These are phyloP conservation scores for Diploscapter pachys DNA, from an alignment of 1,140 invertebrate genomes.

Conservation along the genomic window DNA sequence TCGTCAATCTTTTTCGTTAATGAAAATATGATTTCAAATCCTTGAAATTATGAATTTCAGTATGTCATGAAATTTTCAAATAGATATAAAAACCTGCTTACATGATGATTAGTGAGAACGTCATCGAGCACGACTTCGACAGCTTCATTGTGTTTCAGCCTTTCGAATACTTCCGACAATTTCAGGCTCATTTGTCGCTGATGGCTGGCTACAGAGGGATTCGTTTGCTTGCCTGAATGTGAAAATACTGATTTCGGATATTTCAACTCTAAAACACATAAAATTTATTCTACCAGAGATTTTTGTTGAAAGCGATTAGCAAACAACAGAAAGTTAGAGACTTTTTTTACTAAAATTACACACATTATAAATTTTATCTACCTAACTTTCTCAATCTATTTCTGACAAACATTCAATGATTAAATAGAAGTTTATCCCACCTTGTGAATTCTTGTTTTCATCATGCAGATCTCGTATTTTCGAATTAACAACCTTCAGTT, in stretches of 20 bases:
- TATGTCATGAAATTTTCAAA: not conserved
- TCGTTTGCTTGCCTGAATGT: too few species aligned
- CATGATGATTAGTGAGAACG: slow-evolving; percentile 37
- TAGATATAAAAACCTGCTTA: slow-evolving; percentile 6
- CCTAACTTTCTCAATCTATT: too few species aligned
- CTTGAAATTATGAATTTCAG: not conserved
- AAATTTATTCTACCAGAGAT: too few species aligned
- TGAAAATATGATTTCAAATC: too few species aligned
- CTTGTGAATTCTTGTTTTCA: not conserved
- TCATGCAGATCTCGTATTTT: slow-evolving; percentile 28
- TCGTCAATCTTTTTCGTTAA: not conserved
- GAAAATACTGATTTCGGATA: too few species aligned
- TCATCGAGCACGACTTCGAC: slow-evolving; percentile 39
- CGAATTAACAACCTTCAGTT: slow-evolving; percentile 26
- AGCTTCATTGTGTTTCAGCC: slow-evolving; percentile 42
- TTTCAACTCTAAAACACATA: too few species aligned
- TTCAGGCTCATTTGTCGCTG: slow-evolving; percentile 41
- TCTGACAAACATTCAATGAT: too few species aligned
- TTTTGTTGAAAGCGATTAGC: too few species aligned
- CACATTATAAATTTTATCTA: too few species aligned
- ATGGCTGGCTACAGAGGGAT: slow-evolving; percentile 38
- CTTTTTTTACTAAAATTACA: too few species aligned
- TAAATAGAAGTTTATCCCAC: too few species aligned
- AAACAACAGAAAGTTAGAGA: too few species aligned
- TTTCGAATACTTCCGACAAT: slow-evolving; percentile 40